phyloP scores from a whole-genome alignment of 2,888 invertebrate genomes.

The Glaucopsyche alexis region DNA sequence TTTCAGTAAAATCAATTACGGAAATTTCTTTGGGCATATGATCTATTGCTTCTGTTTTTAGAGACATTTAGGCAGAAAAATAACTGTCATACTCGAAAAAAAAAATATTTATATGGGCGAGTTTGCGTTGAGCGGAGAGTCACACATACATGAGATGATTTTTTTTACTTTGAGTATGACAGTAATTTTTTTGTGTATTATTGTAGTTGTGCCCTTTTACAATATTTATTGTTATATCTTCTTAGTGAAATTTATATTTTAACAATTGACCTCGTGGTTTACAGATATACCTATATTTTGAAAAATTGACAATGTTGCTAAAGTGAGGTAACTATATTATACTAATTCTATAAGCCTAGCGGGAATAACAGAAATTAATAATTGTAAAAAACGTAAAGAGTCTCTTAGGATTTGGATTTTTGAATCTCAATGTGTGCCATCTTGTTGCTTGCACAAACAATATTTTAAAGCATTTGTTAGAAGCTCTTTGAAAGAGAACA shows the following conservation, averaged over 20 bases:
- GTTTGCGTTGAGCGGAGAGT: too few species aligned
- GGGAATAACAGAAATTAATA: neutral
- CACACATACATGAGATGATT: too few species aligned
- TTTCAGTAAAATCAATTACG: too few species aligned
- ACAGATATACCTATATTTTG: neutral
- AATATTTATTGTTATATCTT: neutral
- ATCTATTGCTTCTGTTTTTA: too few species aligned
- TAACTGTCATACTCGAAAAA: too few species aligned
- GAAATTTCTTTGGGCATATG: too few species aligned
- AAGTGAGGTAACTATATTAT: neutral
- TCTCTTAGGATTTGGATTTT: neutral
- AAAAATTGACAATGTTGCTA: neutral
- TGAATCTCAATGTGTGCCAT: conserved; percentile 6
- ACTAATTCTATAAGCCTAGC: neutral
- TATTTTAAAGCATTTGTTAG: neutral
- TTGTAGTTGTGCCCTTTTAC: neutral
- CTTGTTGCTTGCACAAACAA: conserved; percentile 15
- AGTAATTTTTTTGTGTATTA: too few species aligned
- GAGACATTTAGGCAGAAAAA: too few species aligned
- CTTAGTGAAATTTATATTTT: conserved; percentile 1
- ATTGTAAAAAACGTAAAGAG: neutral
- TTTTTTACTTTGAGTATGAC: too few species aligned
- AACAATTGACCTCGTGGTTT: conserved; percentile 1
- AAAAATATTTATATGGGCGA: too few species aligned
- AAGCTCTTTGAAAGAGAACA: neutral